These are phyloP conservation scores for Zaprionus taronus DNA, from an alignment of 1,140 invertebrate genomes.

Conservation along the genomic window DNA sequence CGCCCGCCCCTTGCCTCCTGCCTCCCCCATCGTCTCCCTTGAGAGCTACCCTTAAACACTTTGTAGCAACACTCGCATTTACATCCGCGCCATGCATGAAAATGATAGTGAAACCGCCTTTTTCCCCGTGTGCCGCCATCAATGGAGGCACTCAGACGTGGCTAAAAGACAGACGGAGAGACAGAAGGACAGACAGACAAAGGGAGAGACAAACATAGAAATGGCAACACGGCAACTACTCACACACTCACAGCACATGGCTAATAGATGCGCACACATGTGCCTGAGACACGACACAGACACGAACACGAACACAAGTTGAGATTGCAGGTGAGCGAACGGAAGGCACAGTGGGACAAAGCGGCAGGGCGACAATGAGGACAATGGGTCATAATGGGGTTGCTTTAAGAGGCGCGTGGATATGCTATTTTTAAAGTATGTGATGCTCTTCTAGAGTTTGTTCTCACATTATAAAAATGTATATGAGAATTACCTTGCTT, in stretches of 20 bases:
- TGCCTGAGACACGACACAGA: background rate
- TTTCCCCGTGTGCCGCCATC: constrained; percentile 19
- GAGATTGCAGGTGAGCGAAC: constrained; percentile 59
- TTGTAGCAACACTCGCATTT: constrained; percentile 25
- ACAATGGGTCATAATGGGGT: constrained; percentile 1
- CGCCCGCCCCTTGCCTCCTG: background rate
- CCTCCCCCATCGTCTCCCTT: too few species aligned
- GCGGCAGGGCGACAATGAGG: background rate
- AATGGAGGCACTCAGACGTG: constrained; percentile 38
- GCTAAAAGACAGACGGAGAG: constrained; percentile 20
- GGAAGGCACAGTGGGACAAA: constrained; percentile 14
- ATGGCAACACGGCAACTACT: constrained; percentile 24
- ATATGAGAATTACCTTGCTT: too few species aligned
- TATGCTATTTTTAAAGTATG: background rate
- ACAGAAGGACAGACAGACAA: constrained; percentile 26
- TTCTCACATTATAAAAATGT: background rate
- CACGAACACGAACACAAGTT: constrained; percentile 35
- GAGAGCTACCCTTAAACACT: constrained; percentile 40
- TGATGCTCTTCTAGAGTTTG: background rate
- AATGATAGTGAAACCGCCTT: constrained; percentile 70
- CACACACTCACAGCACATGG: background rate
- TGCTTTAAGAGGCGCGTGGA: background rate
- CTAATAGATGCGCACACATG: constrained; percentile 19
- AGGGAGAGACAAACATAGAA: constrained; percentile 24
- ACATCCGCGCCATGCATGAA: constrained; percentile 41